Percentiles rank a stretch among this genome's conserved stretches.
Evolutionary conservation across 2,113 vertebrate species (phyloP).

Genomic region (Eolophus roseicapilla): DNA sequence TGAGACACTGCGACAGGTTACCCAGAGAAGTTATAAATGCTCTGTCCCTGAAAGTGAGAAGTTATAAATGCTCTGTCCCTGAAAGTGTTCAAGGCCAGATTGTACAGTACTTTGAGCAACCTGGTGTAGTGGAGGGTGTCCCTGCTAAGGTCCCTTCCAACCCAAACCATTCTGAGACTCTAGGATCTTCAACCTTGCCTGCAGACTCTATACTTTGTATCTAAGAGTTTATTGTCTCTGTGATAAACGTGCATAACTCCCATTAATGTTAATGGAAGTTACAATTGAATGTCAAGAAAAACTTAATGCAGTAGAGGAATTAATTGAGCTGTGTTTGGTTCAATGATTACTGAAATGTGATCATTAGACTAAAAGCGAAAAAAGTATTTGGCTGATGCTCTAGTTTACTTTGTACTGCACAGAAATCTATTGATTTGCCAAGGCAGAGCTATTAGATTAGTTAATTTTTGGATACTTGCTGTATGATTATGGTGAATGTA

Average conservation of each 20-base stretch:
- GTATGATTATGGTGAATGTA: background rate
- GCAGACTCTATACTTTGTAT: background rate
- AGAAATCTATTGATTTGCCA: background rate
- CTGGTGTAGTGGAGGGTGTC: no score
- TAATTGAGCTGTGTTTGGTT: constrained; percentile 32
- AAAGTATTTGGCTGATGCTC: background rate
- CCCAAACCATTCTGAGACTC: no score
- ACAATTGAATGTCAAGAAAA: background rate
- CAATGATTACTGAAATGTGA: background rate
- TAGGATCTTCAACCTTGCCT: background rate
- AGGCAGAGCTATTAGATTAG: background rate
- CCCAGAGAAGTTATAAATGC: no score
- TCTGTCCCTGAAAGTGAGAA: no score
- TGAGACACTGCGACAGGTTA: no score
- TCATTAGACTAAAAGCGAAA: background rate
- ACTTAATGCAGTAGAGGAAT: background rate
- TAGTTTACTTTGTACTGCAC: background rate
- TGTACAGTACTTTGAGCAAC: no score
- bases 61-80: no score
- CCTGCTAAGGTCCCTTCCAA: no score
- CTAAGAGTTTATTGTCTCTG: background rate
- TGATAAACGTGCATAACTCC: background rate
- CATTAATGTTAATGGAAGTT: background rate
- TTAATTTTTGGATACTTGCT: background rate
- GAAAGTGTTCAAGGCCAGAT: no score